phyloP scores from a whole-genome alignment of 2,113 vertebrate species.

The Varanus salvator region DNA sequence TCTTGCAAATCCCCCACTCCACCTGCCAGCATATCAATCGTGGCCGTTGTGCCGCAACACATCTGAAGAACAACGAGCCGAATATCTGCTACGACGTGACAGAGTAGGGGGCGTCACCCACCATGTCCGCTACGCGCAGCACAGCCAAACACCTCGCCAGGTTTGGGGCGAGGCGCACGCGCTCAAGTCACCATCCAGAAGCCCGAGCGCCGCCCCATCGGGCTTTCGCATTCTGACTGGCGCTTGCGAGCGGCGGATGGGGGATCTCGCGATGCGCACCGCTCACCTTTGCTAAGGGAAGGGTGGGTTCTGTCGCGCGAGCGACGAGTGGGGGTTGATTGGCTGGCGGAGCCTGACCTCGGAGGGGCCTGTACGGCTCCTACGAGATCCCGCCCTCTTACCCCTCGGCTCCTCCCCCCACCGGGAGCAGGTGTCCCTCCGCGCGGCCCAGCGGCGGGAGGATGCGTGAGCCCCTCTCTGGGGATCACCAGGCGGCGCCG shows the following conservation, averaged over 20 bases:
- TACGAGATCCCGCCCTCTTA: background rate
- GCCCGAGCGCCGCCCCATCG: too few species aligned
- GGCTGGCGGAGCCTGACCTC: background rate
- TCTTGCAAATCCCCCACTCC: too few species aligned
- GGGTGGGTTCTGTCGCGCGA: background rate
- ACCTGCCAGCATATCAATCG: too few species aligned
- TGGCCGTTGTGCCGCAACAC: too few species aligned
- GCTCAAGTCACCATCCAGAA: background rate
- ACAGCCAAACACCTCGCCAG: background rate
- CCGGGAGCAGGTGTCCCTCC: background rate
- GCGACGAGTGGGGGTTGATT: background rate
- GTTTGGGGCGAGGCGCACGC: background rate
- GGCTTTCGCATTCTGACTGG: background rate
- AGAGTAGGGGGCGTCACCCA: too few species aligned
- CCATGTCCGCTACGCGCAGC: too few species aligned
- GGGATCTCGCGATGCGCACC: background rate
- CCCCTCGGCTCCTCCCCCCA: background rate
- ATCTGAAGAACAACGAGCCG: too few species aligned
- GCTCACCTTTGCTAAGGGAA: background rate
- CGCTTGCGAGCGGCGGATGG: too few species aligned
- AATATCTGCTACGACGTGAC: too few species aligned
- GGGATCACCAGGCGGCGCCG: conserved; percentile 56
- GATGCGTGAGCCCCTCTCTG: conserved; percentile 48
- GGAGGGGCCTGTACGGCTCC: background rate
- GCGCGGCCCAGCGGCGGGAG: conserved; percentile 12